Conservation (phyloP, 1,140 invertebrate species). For the Metopolophium dirhodum region DNA sequence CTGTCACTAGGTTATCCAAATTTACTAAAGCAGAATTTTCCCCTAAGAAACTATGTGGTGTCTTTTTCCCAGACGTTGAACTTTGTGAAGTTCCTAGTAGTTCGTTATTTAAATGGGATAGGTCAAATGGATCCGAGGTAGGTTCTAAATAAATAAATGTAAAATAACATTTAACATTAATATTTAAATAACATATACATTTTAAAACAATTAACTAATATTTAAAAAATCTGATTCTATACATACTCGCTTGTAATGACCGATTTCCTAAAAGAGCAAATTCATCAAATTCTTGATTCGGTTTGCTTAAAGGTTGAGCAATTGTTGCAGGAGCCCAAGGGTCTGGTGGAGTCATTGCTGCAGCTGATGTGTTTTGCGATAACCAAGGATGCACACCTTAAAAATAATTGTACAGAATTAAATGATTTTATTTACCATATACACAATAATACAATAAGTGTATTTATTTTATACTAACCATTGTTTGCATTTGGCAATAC, state of each 20-base stretch:
- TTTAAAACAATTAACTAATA: conserved; percentile 54
- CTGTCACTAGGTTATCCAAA: conserved; percentile 90
- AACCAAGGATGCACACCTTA: conserved; percentile 42
- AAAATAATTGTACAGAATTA: neutral
- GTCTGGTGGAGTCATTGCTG: conserved; percentile 60
- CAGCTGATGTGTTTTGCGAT: conserved; percentile 53
- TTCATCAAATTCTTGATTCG: conserved; percentile 52
- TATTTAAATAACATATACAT: conserved; percentile 62
- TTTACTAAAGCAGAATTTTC: conserved; percentile 94
- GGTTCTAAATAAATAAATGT: conserved; percentile 18
- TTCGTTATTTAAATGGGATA: conserved; percentile 69
- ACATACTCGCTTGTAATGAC: conserved; percentile 43
- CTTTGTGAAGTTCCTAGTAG: conserved; percentile 63
- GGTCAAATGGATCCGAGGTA: conserved; percentile 73
- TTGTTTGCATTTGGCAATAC: conserved; percentile 23
- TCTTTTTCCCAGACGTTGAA: conserved; percentile 71
- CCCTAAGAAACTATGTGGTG: conserved; percentile 90
- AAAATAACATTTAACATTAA: conserved; percentile 43
- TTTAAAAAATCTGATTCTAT: neutral
- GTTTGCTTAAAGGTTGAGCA: conserved; percentile 44
- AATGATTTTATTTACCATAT: neutral
- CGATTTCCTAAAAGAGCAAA: conserved; percentile 55
- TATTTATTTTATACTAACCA: conserved; percentile 15
- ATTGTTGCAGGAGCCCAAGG: conserved; percentile 62
- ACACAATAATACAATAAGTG: neutral